Conservation (phyloP, 2,797 vertebrate species). For the Gadopsis bispinosus region DNA sequence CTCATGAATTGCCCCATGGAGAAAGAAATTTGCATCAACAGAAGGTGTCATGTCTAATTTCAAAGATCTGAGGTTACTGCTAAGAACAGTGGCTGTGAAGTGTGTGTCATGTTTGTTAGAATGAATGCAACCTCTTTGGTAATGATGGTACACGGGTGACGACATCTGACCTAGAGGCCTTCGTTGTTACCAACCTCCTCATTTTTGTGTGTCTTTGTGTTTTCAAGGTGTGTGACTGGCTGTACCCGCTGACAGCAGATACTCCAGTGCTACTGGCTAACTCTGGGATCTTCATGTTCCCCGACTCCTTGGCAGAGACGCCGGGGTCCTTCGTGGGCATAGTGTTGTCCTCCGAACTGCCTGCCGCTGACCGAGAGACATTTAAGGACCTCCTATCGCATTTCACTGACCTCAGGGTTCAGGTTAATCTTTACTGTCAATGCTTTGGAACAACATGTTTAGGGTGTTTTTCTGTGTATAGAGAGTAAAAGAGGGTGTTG, state of each 20-base stretch:
- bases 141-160: neutral
- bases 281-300: constrained; percentile 95
- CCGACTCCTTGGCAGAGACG: constrained; percentile 86
- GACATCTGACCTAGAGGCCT: neutral
- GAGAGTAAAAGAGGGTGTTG: neutral
- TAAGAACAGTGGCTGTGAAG: neutral
- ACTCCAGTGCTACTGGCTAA: constrained; percentile 92
- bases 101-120: neutral
- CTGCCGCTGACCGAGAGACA: constrained; percentile 84
- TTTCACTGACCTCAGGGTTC: constrained; percentile 90
- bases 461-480: neutral
- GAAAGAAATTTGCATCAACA: constrained; percentile 1
- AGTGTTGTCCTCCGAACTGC: constrained; percentile 93
- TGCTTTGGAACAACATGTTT: neutral
- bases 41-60: neutral
- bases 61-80: neutral
- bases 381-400: constrained; percentile 92
- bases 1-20: neutral
- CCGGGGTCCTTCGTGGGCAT: constrained; percentile 92
- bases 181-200: neutral
- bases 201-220: constrained; percentile 32
- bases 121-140: neutral
- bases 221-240: constrained; percentile 93
- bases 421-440: constrained; percentile 83
- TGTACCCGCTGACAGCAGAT: constrained; percentile 89